phyloP scores from a whole-genome alignment of 2,888 invertebrate species.

The Ormyrus pomaceus region DNA sequence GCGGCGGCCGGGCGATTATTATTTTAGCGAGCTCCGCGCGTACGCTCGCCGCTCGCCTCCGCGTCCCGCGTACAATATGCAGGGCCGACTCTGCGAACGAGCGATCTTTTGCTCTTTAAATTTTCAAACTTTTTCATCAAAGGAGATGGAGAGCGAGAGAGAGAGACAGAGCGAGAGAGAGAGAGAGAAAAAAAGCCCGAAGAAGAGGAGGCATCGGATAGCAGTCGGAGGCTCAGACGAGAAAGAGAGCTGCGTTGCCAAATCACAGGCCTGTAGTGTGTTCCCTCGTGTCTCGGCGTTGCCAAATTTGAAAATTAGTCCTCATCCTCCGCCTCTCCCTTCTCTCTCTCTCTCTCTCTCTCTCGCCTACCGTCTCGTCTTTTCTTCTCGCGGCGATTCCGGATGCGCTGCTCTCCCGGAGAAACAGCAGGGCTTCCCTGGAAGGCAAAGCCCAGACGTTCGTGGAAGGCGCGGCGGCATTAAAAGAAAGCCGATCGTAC shows the following conservation, averaged over 20 bases:
- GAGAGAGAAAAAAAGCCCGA: too few species aligned
- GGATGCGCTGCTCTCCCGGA: constrained; percentile 36
- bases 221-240: constrained; percentile 16
- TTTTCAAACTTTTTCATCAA: too few species aligned
- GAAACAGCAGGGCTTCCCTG: constrained; percentile 27
- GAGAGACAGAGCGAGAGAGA: neutral
- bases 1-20: too few species aligned
- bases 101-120: too few species aligned
- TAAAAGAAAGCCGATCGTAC: constrained; percentile 41
- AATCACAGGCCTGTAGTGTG: constrained; percentile 38
- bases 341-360: constrained; percentile 6
- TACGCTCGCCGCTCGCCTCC: too few species aligned
- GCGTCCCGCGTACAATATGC: too few species aligned
- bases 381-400: constrained; percentile 46
- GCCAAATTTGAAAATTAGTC: constrained; percentile 58
- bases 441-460: constrained; percentile 35
- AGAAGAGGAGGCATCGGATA: neutral
- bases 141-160: too few species aligned
- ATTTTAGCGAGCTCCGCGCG: too few species aligned
- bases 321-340: constrained; percentile 25
- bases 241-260: constrained; percentile 53
- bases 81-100: too few species aligned
- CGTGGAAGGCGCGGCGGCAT: constrained; percentile 51
- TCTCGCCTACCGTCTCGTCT: constrained; percentile 34
- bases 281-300: constrained; percentile 47